Evolutionary conservation across 2,888 invertebrate species (phyloP), one percentile per base, ranked within the genome.

Genomic region (Euspilapteryx auroguttella): DNA sequence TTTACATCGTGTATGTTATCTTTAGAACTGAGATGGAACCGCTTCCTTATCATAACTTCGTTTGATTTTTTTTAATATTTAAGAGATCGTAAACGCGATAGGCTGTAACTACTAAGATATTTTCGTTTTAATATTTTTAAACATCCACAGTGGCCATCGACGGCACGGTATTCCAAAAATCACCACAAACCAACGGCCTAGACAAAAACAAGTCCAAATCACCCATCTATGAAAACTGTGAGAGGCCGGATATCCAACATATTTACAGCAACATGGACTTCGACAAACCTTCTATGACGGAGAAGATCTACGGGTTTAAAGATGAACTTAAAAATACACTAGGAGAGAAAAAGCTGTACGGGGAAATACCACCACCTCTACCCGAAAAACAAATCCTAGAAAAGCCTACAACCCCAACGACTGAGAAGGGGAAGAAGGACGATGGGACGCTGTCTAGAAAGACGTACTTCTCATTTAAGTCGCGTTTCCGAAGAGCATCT

Each of bases 401-500:
- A 24, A 66, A 66, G 21, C 64, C 65, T 2, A 52, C 55, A 4
- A 64, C 66, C 1, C 71, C 71, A 0, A 57, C 61, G 0, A 55
- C 47, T 34, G 65, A 65, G 7, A 46, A 39, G 4, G 17, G 9
- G 9, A 73, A 69, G 37, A 68, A 68, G 32, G 66, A 65, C 21
- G 61, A 55, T 30, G 66, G 63, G 0, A 68, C 75, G 0, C 34
- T 75, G 21, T 75, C 75, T 0, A 52, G 73, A 36, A 65, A 69
- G 32, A 58, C 75, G 15, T 78, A 79, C 38, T 77, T 79, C 38
- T 78, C 79, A 1, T 79, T 84, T 41, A 82, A 82, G 40, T 81
- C 82, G 1, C 77, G 83, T 34, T 80, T 86, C 42, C 68, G 83
- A 25, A 64, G 84, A 31, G 80, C 81, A 24, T 71, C 79, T 22